These are phyloP conservation scores for Calliopum simillimum DNA, from an alignment of 2,888 invertebrate species.

Conservation along the genomic window DNA sequence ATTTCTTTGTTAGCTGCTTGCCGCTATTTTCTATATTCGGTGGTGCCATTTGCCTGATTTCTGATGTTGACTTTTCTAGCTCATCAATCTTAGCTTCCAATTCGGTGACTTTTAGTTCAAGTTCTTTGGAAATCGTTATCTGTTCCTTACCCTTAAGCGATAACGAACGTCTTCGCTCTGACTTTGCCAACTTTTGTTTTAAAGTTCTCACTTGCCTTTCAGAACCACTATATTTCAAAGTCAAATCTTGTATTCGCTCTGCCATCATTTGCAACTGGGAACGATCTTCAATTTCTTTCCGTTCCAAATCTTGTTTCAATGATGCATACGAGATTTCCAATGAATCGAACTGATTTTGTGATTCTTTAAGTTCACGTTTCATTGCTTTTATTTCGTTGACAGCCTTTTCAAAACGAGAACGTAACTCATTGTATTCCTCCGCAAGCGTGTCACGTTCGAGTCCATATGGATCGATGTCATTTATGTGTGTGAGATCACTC, in stretches of 20 bases:
- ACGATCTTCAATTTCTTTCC: conserved; percentile 73
- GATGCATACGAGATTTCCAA: conserved; percentile 83
- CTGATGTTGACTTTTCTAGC: conserved; percentile 69
- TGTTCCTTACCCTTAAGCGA: conserved; percentile 87
- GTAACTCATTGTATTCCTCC: conserved; percentile 83
- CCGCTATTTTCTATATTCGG: conserved; percentile 23
- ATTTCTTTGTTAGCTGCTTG: conserved; percentile 39
- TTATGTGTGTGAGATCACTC: conserved; percentile 83
- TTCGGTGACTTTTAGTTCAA: conserved; percentile 86
- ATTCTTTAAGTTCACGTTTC: conserved; percentile 83
- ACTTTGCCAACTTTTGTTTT: conserved; percentile 83
- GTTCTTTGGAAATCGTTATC: conserved; percentile 82
- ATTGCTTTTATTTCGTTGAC: conserved; percentile 85
- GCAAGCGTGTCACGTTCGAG: conserved; percentile 81
- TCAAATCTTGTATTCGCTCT: conserved; percentile 85
- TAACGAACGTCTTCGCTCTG: conserved; percentile 83
- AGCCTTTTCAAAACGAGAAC: conserved; percentile 83
- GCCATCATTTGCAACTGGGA: conserved; percentile 85
- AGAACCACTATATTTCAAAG: conserved; percentile 81
- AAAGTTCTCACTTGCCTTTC: conserved; percentile 84
- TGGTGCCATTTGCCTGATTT: conserved; percentile 36
- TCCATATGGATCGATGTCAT: conserved; percentile 79
- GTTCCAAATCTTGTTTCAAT: conserved; percentile 79
- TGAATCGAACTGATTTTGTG: conserved; percentile 83
- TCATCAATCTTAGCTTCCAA: conserved; percentile 81